Evolutionary conservation across 2,113 vertebrate genomes (phyloP), one percentile per base, ranked within the genome.

Genomic region (Pampusana beccarii): DNA sequence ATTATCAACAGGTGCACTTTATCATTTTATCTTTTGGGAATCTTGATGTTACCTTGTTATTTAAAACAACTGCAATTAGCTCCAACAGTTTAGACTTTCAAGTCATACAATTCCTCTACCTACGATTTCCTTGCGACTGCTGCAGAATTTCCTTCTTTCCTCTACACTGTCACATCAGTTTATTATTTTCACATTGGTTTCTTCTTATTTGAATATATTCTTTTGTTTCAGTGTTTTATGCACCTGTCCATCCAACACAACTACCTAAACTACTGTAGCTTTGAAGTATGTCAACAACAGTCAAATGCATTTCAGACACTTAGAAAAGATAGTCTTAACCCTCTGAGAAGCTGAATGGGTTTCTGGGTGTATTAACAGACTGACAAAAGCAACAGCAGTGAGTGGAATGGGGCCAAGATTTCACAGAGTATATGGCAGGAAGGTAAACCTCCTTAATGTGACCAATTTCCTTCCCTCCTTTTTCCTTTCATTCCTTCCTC

Each of bases 381-480:
- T 69, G 93, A 79, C 60, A 71, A 71, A 88, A 88, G 38, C 65
- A 90, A 57, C 10, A 83, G 64, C 60, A 79, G n/a, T 65, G 44
- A 31, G 53, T 93, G 96, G 90, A 96, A 58, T 2, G 29, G 16
- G 40, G 80, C 93, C 77, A 92, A 71, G 60, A 83, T 65, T 90
- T 94, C 20, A 9, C 65, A 92, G 70, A 44, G n/a, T 87, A 71
- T 62, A 64, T 29, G 34, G 80, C 83, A 92, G 65, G 86, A 95
- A 86, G 56, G 92, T 72, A 97, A 96, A 89, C 65, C 65, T 92
- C 72, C 77, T 62, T 95, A 92, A 96, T 70, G 70, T 25, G 77
- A 93, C 65, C 93, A 78, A 96, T 95, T 97, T 97, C 95, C 95
- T 96, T 95, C 50, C 25, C 80, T 84, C 44, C n/a, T 67, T 93